Base-by-base conservation (phyloP, 2,888 invertebrate species). In the Parnassius mnemosyne region DNA sequence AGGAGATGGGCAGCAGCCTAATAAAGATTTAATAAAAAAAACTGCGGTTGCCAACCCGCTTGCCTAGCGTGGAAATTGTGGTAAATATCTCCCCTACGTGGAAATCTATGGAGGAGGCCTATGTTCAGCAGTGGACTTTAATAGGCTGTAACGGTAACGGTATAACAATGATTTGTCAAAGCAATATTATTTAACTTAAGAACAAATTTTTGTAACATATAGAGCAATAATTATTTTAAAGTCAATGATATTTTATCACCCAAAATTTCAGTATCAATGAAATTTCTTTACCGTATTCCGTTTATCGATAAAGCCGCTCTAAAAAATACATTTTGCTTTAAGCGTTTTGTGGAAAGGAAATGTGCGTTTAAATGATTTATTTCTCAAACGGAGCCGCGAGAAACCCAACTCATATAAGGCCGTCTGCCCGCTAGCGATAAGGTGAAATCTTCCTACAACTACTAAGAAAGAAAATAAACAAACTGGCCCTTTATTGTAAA, bases 331-430 rank as follows among this genome's bases (percentile, higher is more conserved):
- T 85, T 85, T 16, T 25, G 5, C 25, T 78, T 76, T 72, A 72
- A 84, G 78, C 80, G 82, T 84, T 86, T 85, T 83, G 84, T 74
- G 83, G 85, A 88, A 80, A 88, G 88, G 84, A 85, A 88, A 89
- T 89, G 87, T 88, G 89, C 87, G 86, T 87, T 83, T 79, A 77
- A 81, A 88, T 89, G 89, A 90, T 90, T 89, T 89, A 90, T 89
- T 82, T 83, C 81, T 83, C 80, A 78, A 85, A 85, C 79, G 81
- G 82, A 81, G 83, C 83, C 77, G 80, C 71, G 83, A 84, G 84
- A 79, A 82, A 80, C 81, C 77, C 79, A 77, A 68, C 68, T 71
- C 79, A 76, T 80, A 82, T 80, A 82, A 83, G 75, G 78, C 77
- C 74, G 81, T 80, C 89, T 90, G 90, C 76, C 84, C 84, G 81